Conservation (phyloP, 1,140 invertebrate species). For the Meloidogyne hapla region DNA sequence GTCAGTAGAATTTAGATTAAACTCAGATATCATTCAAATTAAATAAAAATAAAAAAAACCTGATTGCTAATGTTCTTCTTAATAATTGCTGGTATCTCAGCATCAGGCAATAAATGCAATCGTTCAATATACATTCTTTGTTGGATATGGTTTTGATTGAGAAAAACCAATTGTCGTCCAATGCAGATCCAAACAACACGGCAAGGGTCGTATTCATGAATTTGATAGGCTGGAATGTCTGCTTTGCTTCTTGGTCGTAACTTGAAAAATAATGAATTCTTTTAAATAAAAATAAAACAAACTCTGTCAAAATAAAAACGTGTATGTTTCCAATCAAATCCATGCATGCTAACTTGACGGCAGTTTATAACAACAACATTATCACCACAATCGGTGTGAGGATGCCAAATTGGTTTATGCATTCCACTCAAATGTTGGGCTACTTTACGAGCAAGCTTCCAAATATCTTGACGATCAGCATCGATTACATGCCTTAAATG, state of each 20-base stretch:
- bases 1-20: too few species aligned
- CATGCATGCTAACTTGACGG: conserved; percentile 60
- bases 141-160: conserved; percentile 23
- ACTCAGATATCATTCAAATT: too few species aligned
- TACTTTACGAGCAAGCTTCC: conserved; percentile 58
- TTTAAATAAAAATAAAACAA: conserved; percentile 1
- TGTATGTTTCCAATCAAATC: conserved; percentile 63
- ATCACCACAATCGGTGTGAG: conserved; percentile 63
- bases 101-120: conserved; percentile 61
- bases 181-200: conserved; percentile 51
- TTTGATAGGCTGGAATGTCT: conserved; percentile 57
- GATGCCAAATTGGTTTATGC: conserved; percentile 61
- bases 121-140: conserved; percentile 51
- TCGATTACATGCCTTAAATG: conserved; percentile 14
- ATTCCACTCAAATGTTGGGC: conserved; percentile 50
- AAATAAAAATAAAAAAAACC: too few species aligned
- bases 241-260: conserved; percentile 55
- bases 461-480: conserved; percentile 47
- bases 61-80: conserved; percentile 59
- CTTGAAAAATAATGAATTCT: conserved; percentile 41
- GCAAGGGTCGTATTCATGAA: conserved; percentile 63
- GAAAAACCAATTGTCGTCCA: conserved; percentile 36
- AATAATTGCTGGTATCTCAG: conserved; percentile 57
- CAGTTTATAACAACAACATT: conserved; percentile 63
- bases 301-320: conserved; percentile 57